phyloP scores from a whole-genome alignment of 2,113 vertebrate species.

The Scomber scombrus region DNA sequence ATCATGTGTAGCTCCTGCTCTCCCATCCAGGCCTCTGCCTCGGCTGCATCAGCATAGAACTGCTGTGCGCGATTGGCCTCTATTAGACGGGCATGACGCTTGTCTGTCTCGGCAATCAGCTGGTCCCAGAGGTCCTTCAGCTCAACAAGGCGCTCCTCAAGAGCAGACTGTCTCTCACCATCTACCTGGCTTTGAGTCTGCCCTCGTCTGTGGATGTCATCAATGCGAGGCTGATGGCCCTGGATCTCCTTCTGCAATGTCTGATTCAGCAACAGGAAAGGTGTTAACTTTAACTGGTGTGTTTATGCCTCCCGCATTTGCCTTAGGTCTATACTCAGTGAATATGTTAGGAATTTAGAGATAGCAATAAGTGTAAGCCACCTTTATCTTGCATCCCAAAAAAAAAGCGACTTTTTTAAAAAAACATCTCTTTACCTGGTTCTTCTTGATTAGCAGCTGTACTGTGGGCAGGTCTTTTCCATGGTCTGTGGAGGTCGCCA shows the following conservation, averaged over 20 bases:
- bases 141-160: constrained; percentile 85
- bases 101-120: constrained; percentile 87
- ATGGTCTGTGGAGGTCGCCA: constrained; percentile 92
- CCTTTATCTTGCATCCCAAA: background rate
- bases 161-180: constrained; percentile 80
- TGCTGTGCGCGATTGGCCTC: constrained; percentile 91
- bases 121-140: constrained; percentile 89
- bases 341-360: background rate
- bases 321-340: background rate
- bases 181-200: constrained; percentile 79
- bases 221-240: constrained; percentile 93
- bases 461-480: constrained; percentile 94
- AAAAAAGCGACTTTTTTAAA: background rate
- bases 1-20: constrained; percentile 98
- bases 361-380: background rate
- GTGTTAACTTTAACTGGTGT: background rate
- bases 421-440: constrained; percentile 87
- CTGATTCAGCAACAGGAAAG: constrained; percentile 68
- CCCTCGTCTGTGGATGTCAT: constrained; percentile 88
- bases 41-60: constrained; percentile 91
- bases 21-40: constrained; percentile 96
- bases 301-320: background rate
- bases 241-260: constrained; percentile 95
- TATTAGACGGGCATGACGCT: constrained; percentile 86
- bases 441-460: constrained; percentile 95